Base-by-base conservation (phyloP, 2,888 invertebrate genomes). In the Cetonia aurata region DNA sequence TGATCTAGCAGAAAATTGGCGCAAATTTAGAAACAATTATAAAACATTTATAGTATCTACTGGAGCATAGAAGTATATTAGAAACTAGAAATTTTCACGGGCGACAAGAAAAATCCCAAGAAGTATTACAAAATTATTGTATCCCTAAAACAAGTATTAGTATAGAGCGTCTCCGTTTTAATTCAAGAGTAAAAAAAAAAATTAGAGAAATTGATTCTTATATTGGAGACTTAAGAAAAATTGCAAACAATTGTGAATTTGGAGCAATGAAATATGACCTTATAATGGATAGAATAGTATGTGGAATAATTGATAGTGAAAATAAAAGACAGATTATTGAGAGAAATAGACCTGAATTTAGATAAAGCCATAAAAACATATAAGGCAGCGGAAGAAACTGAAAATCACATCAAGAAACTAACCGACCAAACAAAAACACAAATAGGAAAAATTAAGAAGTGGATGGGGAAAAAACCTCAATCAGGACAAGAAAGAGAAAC, bases 1-100 rank as follows among this genome's bases (percentile, higher is more conserved):
- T 2, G 74, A 74, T 46, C n/a, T 73, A n/a, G 67, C 62, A 1
- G n/a, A 17, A n/a, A 74, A 75, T 15, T 75, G 72, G 67, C 62
- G 68, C 13, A 73, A 74, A 33, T 75, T 73, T 33, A 72, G 71
- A 48, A 44, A 67, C 44, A 69, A 53, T 37, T 67, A 56, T 42
- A 41, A 69, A 31, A 41, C 73, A 44, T 75, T 60, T 46, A 33
- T 48, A 10, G 15, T 56, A 13, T 72, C 72, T 19, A 69, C 70
- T 17, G 71, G 74, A 8, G 50, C 67, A 25, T 33, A 33, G 33
- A 33, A 33, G 33, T 33, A 33, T 33, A 33, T 33, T n/a, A n/a
- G n/a, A n/a, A n/a, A n/a, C n/a, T 33, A 33, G 33, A 33, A 33
- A 33, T 33, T 33, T 33, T 6, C 33, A 33, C 33, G 33, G 33